Base-by-base conservation (phyloP, 2,888 invertebrate species). In the Ariolimax columbianus region DNA sequence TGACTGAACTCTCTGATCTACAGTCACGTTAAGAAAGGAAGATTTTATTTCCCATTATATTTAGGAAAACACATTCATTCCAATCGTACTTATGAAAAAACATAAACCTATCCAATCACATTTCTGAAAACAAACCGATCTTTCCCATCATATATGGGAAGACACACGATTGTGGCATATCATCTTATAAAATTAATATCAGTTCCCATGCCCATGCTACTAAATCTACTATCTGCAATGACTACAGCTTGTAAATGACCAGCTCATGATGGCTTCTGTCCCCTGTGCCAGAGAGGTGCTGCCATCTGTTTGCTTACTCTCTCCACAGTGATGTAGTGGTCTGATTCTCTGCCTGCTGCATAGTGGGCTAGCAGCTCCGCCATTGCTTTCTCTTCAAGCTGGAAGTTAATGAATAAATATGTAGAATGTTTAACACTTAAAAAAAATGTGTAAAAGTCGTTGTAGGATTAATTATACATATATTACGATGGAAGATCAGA, bases 341-440 rank as follows among this genome's bases (percentile, higher is more conserved):
- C 97, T 89, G 97, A 97, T 47, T 96, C 92, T 55, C 96, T 96
- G 85, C 96, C 96, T 0, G 96, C 95, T 90, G 96, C 96, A 94
- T 97, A 97, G 93, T 97, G 96, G 86, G 95, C 95, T 84, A 96
- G 95, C 86, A 98, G 94, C 89, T 97, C 97, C 87, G 96, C 96
- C 89, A 98, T 97, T 0, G 97, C 97, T 93, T 96, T 96, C 93
- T 98, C 97, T 95, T 98, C 98, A 89, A 97, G 95, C 97, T 97
- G 94, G 0, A 59, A 70, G 40, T 3, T 51, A 11, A 33, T 1
- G 0, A 33, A 66, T 17, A 4, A 66, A 33, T 33, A 33, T 33
- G 33, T 23, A 66, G 33, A 63, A 7, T 14, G 7, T 19, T 33
- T n/a, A 63, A 23, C 11, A 63, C 23, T 63, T 63, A n/a, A n/a